A percentile compares a stretch with the other conserved stretches of the same genome.
phyloP scores from a whole-genome alignment of 2,113 vertebrate species.

The Entelurus aequoreus region DNA sequence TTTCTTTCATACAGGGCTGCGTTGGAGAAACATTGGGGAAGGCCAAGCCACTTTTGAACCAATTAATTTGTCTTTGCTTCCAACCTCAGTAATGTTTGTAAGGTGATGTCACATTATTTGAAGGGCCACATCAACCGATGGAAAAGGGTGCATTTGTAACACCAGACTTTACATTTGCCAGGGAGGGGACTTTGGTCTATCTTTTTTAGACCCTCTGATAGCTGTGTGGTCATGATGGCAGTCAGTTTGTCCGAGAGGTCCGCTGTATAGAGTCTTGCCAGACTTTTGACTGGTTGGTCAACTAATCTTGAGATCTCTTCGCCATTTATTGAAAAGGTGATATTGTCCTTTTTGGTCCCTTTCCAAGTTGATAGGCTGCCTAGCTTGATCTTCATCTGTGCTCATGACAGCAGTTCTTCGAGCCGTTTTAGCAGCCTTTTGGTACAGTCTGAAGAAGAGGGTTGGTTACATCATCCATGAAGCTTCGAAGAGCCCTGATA shows the following conservation, averaged over 20 bases:
- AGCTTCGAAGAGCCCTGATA: background rate
- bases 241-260: background rate
- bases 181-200: background rate
- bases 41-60: background rate
- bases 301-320: conserved; percentile 3
- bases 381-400: conserved; percentile 7
- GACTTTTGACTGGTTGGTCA: background rate
- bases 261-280: background rate
- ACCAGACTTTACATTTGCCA: conserved; percentile 4
- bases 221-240: background rate
- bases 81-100: background rate
- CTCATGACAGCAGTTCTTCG: conserved; percentile 4
- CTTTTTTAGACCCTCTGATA: background rate
- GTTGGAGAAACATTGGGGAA: background rate
- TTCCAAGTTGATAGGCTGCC: conserved; percentile 14
- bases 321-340: conserved; percentile 3
- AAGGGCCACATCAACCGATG: background rate
- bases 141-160: no score
- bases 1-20: background rate
- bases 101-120: background rate
- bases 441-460: background rate
- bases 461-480: background rate
- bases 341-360: background rate
- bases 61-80: background rate
- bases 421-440: background rate